phyloP scores from a whole-genome alignment of 2,113 vertebrate genomes.

The Cricetomys ansorgei region DNA sequence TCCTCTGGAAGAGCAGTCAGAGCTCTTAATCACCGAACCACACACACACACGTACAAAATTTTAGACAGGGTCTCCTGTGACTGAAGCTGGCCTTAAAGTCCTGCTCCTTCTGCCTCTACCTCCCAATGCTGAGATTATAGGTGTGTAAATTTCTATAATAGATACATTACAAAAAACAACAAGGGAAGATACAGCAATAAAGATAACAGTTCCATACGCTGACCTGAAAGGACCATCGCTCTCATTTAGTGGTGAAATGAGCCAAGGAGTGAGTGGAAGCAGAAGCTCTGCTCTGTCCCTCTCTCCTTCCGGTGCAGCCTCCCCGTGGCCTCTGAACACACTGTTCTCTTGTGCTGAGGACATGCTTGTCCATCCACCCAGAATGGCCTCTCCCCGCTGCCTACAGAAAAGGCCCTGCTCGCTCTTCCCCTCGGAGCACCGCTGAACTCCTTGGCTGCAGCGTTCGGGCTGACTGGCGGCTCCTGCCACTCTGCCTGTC shows the following conservation, averaged over 20 bases:
- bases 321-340: not conserved
- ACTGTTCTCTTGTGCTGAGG: not conserved
- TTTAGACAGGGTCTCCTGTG: not conserved
- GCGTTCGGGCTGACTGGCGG: not conserved
- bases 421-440: not conserved
- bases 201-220: conserved; percentile 49
- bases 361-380: not conserved
- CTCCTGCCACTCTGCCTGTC: not conserved
- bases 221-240: conserved; percentile 36
- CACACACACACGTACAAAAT: not conserved
- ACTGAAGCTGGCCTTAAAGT: not conserved
- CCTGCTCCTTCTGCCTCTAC: not conserved
- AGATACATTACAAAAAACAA: conserved; percentile 29
- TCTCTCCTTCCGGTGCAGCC: not conserved
- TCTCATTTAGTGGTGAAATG: conserved; percentile 39
- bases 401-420: not conserved
- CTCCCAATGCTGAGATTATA: not conserved
- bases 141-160: conserved; percentile 7
- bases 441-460: not conserved
- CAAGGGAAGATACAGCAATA: conserved; percentile 48
- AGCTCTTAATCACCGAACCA: not conserved
- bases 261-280: conserved; percentile 52
- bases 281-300: not conserved
- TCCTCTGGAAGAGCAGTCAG: not conserved
- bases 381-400: not conserved